Evolutionary conservation across 2,888 invertebrate genomes (phyloP), one percentile per base, ranked within the genome.

Genomic region (Eupithecia tripunctaria): DNA sequence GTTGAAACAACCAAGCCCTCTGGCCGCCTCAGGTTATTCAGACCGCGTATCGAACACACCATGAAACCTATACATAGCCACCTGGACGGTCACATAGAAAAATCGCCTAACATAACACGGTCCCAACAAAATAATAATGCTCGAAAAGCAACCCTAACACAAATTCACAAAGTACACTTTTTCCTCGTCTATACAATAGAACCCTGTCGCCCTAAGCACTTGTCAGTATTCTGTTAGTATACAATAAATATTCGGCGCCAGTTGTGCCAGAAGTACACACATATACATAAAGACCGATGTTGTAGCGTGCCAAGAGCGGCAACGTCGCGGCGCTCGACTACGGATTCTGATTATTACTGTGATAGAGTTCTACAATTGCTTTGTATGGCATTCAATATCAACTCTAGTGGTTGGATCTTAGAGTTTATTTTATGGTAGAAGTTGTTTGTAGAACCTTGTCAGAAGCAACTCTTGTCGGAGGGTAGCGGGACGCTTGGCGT

Each of bases 181-280:
- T 80, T 76, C 73, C 75, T 78, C 76, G 76, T 72, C 60, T 71
- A 71, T 75, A 80, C 75, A 84, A 86, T 91, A 86, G 91, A 90
- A 92, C 94, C 84, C 83, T 93, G 88, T 92, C 91, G 86, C 88
- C 87, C 91, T 90, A 89, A 92, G 83, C 88, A 82, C 78, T 82
- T 85, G 90, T 87, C 90, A 91, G 93, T 93, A 89, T 92, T 93
- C 92, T 93, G 93, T 93, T 93, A 92, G 93, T 94, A 94, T 93
- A 94, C 94, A 94, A 94, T 94, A 94, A 94, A 93, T 94, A 94
- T 94, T 93, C 93, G 93, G 94, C 92, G 94, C 92, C 94, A 94
- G 94, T 94, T 93, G 94, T 93, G 91, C 89, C 90, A 88, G 88
- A 87, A 90, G 86, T 86, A 88, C 92, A 93, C 92, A 93, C 92